Conservation (phyloP, 2,888 invertebrate genomes). For the Cybosia mesomella region DNA sequence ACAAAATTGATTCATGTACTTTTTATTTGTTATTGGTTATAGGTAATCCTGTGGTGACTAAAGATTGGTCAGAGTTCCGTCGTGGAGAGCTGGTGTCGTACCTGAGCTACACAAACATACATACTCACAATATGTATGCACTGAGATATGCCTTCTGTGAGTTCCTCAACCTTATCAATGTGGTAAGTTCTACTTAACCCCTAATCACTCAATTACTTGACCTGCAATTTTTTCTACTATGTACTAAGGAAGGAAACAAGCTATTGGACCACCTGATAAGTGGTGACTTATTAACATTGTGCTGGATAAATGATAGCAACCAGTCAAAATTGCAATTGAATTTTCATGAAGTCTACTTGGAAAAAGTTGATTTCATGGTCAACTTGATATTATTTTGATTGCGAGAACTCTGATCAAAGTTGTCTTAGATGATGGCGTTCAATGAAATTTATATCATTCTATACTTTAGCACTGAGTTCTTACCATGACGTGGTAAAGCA, state of each 20-base stretch:
- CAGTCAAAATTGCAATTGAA: neutral
- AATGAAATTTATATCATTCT: too few relatives aligned
- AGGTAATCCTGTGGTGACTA: slow-evolving; percentile 86
- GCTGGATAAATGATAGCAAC: neutral
- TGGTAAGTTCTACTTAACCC: slow-evolving; percentile 82
- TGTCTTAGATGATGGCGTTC: too few relatives aligned
- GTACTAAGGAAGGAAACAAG: neutral
- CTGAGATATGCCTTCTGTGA: slow-evolving; percentile 90
- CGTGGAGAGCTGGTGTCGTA: slow-evolving; percentile 87
- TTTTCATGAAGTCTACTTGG: too few relatives aligned
- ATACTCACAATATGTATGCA: slow-evolving; percentile 89
- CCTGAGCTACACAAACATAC: slow-evolving; percentile 83
- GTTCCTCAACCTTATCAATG: slow-evolving; percentile 90
- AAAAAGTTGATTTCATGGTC: too few relatives aligned
- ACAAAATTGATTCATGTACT: neutral
- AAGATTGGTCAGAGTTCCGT: slow-evolving; percentile 85
- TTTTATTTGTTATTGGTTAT: slow-evolving; percentile 18
- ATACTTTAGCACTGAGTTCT: too few relatives aligned
- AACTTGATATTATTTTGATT: too few relatives aligned
- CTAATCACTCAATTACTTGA: neutral
- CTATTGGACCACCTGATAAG: neutral
- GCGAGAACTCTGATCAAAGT: too few relatives aligned
- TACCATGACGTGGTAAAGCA: too few relatives aligned
- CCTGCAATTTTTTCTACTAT: neutral
- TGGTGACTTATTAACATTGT: neutral